These are phyloP conservation scores for Atherinomorus stipes DNA, from an alignment of 2,113 vertebrate genomes.

Conservation along the genomic window DNA sequence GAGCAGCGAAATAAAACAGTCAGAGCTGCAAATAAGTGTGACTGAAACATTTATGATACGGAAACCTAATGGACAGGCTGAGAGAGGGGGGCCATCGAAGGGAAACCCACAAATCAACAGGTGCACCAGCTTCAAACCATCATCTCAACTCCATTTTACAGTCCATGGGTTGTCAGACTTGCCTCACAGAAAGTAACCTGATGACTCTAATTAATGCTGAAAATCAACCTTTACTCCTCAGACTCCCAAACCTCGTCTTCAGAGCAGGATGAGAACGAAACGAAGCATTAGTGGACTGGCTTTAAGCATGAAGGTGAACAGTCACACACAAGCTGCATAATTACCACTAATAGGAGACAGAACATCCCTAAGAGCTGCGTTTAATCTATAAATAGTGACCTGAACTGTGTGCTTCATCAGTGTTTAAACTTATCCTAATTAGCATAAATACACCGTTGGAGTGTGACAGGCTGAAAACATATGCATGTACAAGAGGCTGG, in stretches of 20 bases:
- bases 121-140: too few species aligned
- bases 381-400: constrained; percentile 38
- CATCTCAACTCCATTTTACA: too few species aligned
- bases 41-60: constrained; percentile 74
- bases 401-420: constrained; percentile 15
- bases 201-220: too few species aligned
- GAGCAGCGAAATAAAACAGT: constrained; percentile 72
- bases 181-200: too few species aligned
- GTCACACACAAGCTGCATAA: constrained; percentile 12
- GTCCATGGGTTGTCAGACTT: too few species aligned
- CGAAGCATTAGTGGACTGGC: not conserved
- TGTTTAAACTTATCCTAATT: constrained; percentile 36
- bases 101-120: too few species aligned
- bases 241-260: not conserved
- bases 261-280: not conserved
- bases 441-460: not conserved
- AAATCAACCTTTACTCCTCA: not conserved
- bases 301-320: constrained; percentile 5
- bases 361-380: constrained; percentile 14
- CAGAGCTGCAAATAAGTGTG: constrained; percentile 60
- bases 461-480: too few species aligned
- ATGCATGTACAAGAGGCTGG: too few species aligned
- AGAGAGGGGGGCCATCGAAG: not conserved
- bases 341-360: constrained; percentile 39
- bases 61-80: constrained; percentile 50